A percentile compares a stretch with the other conserved stretches of the same genome.
Evolutionary conservation across 1,140 invertebrate genomes (phyloP).

Genomic region (Contarinia nasturtii): DNA sequence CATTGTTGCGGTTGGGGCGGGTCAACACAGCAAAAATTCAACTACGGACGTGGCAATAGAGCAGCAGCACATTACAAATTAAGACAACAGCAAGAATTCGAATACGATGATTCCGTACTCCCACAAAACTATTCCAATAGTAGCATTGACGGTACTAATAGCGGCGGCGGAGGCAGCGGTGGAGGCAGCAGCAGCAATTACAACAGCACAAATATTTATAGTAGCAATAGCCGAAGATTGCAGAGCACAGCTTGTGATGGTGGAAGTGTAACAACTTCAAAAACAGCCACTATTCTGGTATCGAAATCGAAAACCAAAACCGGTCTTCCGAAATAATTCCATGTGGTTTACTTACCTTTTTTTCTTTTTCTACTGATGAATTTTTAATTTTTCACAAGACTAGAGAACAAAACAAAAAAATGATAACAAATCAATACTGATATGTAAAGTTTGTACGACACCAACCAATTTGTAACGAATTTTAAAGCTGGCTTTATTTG

Average conservation of each 20-base stretch:
- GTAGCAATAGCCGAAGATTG: not conserved
- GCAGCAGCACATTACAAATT: too few species aligned
- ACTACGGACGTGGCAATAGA: not conserved
- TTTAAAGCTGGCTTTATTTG: too few species aligned
- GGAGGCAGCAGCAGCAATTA: not conserved
- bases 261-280: constrained; percentile 4
- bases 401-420: too few species aligned
- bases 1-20: too few species aligned
- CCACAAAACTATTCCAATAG: not conserved
- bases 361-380: too few species aligned
- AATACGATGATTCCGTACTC: too few species aligned
- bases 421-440: too few species aligned
- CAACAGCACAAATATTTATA: not conserved
- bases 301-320: constrained; percentile 26
- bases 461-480: too few species aligned
- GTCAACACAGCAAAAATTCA: not conserved
- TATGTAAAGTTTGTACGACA: too few species aligned
- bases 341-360: too few species aligned
- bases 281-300: constrained; percentile 24
- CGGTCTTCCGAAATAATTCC: constrained; percentile 17
- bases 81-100: too few species aligned
- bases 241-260: not conserved
- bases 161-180: not conserved
- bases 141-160: not conserved
- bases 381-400: too few species aligned